Base-by-base conservation (phyloP, 2,888 invertebrate species). In the Scrobipalpa costella region DNA sequence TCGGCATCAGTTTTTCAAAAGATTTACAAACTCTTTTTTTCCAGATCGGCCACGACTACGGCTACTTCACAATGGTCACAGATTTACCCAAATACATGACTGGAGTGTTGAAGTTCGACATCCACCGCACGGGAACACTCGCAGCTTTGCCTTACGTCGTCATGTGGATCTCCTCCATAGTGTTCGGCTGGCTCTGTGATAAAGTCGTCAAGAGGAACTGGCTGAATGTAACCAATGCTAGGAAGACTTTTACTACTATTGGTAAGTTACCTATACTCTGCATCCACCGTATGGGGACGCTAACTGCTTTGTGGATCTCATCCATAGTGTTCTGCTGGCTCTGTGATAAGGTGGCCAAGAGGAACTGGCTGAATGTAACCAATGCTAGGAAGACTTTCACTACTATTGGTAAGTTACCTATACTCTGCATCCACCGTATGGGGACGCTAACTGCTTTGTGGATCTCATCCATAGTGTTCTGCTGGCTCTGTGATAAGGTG, bases 81-180 rank as follows among this genome's bases (percentile, higher is more conserved):
- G 94, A 95, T 74, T 84, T 95, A 11, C 95, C 95, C 0, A 94
- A 94, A 67, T 95, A 94, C 80, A 94, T 95, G 93, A 93, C 92
- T 47, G 94, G 94, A 64, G 93, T 95, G 1, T 81, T 95, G 60
- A 93, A 94, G 73, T 94, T 94, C 79, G 92, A 94, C 73, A 93
- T 95, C 63, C 90, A 93, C 69, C 84, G 93, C 72, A 94, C 94
- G 64, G 94, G 94, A 2, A 81, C 93, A 0, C 85, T 94, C 50
- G 93, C 94, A 0, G 92, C 95, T 0, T 72, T 95, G 13, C 95
- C 95, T 0, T 95, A 94, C 73, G 81, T 94, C 1, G 90, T 93
- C 0, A 94, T 95, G 93, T 94, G 94, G 94, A 70, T 94, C 15
- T 89, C 93, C 0, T 93, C 94, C 0, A 92, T 94, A 75, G 72